Conservation (phyloP, 2,797 vertebrate genomes). For the Periophthalmus magnuspinnatus region DNA sequence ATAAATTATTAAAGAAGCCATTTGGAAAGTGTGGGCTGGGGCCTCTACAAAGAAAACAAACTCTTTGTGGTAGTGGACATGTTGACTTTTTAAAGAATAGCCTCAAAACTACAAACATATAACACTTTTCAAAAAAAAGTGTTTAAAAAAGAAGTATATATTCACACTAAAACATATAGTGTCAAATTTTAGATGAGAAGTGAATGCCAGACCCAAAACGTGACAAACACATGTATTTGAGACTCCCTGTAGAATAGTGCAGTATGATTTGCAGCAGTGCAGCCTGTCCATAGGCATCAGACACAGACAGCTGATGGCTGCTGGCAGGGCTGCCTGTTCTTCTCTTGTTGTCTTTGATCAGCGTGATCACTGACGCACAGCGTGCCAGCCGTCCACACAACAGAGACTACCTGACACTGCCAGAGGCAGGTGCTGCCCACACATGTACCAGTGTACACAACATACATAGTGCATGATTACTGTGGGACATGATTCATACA, state of each 20-base stretch:
- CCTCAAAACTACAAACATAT: background rate
- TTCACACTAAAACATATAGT: background rate
- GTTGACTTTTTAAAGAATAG: conserved; percentile 4
- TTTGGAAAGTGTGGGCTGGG: conserved; percentile 60
- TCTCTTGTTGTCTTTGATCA: conserved; percentile 85
- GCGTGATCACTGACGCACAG: conserved; percentile 76
- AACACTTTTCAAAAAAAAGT: background rate
- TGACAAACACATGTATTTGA: background rate
- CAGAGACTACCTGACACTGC: conserved; percentile 47
- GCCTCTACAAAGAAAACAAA: conserved; percentile 36
- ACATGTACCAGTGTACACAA: conserved; percentile 1
- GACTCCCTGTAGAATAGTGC: background rate
- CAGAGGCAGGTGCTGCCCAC: conserved; percentile 25
- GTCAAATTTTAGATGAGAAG: background rate
- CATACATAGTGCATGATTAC: conserved; percentile 3
- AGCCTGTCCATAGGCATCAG: conserved; percentile 62
- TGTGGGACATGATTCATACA: conserved; percentile 5
- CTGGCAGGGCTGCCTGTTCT: conserved; percentile 81
- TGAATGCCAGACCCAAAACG: background rate
- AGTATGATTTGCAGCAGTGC: conserved; percentile 25
- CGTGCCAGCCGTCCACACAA: conserved; percentile 57
- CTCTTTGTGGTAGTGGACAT: conserved; percentile 32
- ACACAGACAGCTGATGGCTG: conserved; percentile 75
- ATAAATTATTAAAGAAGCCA: conserved; percentile 74
- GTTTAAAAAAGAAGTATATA: background rate